Evolutionary conservation across 2,797 vertebrate species (phyloP), one percentile per base, ranked within the genome.

Genomic region (Bovichtus diacanthus): DNA sequence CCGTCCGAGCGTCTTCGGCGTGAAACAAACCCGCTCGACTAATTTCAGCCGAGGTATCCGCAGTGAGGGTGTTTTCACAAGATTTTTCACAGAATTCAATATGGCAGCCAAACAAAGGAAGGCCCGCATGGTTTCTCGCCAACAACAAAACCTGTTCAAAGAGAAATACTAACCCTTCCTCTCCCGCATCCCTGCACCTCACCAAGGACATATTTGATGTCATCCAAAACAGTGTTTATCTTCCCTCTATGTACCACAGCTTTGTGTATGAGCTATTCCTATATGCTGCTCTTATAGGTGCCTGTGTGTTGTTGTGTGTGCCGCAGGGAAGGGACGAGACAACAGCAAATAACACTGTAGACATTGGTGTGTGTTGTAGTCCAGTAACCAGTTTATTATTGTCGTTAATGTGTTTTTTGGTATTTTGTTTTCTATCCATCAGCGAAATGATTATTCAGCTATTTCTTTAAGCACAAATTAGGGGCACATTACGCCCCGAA

Each of bases 191-290:
- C n/a, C 54, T 34, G 39, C 55, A 66, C 63, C 51, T 68, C 72
- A 83, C 67, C 73, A 86, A 88, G 76, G 73, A 83, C 81, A 76
- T 79, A 63, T 84, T 85, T 88, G 81, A 85, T 84, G 80, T 85
- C 70, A 69, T 86, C 77, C 78, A 78, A 79, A 84, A 78, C 74
- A 76, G n/a, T 80, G 74, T 84, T 87, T 88, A 73, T 83, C 85
- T 82, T 79, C 54, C 50, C 43, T 67, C 36, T 55, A 73, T 82
- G 72, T n/a, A 7, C 34, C 41, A 41, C 70, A 56, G 74, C 82
- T 90, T 75, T 80, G 69, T 82, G 74, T 70, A 76, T 54, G 55
- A 25, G 76, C 34, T 62, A 67, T 65, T 65, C 44, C 56, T 55
- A 21, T 72, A 55, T 50, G 59, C 59, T 43, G 50, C 25, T 15